phyloP scores from a whole-genome alignment of 2,113 vertebrate genomes.

The Podarcis muralis region DNA sequence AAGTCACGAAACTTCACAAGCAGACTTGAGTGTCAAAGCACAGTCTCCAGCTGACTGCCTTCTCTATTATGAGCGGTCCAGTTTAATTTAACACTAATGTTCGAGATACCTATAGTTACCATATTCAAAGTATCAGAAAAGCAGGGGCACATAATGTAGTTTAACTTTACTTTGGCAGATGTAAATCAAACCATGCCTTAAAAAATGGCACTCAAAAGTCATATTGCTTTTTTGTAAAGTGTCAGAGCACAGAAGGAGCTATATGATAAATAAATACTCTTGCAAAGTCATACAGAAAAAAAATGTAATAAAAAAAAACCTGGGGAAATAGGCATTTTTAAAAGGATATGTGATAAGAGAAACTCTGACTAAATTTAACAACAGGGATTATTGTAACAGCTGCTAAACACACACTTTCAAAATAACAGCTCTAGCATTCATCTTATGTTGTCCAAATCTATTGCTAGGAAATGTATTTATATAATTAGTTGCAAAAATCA shows the following conservation, averaged over 20 bases:
- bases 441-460: constrained; percentile 53
- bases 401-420: neutral
- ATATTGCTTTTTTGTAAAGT: constrained; percentile 47
- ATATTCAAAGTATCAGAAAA: constrained; percentile 31
- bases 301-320: constrained; percentile 32
- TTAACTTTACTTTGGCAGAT: constrained; percentile 43
- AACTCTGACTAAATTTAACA: constrained; percentile 60
- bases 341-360: constrained; percentile 38
- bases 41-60: constrained; percentile 50
- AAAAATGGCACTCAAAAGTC: constrained; percentile 41
- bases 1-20: constrained; percentile 29
- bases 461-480: constrained; percentile 49
- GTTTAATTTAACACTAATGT: constrained; percentile 53
- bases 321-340: constrained; percentile 46
- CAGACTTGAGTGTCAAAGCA: constrained; percentile 22
- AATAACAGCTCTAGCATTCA: constrained; percentile 43
- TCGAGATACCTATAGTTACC: constrained; percentile 26
- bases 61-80: constrained; percentile 53
- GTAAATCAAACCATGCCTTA: constrained; percentile 45
- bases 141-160: neutral
- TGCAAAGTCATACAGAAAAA: constrained; percentile 41
- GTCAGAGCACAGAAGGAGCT: constrained; percentile 40
- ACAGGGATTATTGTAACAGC: constrained; percentile 48
- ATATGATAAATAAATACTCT: constrained; percentile 55
- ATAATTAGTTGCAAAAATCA: constrained; percentile 58